Evolutionary conservation across 2,888 invertebrate species (phyloP).

Genomic region (Sinohyriopsis cumingii): DNA sequence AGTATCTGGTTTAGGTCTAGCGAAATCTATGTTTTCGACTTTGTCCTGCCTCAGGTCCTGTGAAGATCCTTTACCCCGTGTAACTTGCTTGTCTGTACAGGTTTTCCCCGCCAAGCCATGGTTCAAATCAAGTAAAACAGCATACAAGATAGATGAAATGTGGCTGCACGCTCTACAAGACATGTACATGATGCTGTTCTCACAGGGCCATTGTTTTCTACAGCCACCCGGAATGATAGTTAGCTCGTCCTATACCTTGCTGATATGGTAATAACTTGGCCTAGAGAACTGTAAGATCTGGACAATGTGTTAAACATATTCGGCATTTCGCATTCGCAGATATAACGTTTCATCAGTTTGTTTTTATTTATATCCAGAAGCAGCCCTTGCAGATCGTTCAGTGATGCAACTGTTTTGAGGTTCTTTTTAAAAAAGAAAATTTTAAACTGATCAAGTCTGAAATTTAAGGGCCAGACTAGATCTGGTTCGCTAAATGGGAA

Average conservation of each 20-base stretch:
- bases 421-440: too few relatives aligned
- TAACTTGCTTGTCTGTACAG: constrained; percentile 11
- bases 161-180: constrained; percentile 17
- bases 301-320: neutral
- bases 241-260: constrained; percentile 14
- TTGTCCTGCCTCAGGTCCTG: constrained; percentile 5
- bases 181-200: constrained; percentile 10
- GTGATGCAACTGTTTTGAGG: too few relatives aligned
- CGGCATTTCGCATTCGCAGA: too few relatives aligned
- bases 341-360: constrained; percentile 15
- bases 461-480: too few relatives aligned
- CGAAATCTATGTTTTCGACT: too few relatives aligned
- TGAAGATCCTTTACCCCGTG: constrained; percentile 10
- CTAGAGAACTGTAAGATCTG: neutral
- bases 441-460: too few relatives aligned
- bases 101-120: constrained; percentile 15
- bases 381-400: neutral
- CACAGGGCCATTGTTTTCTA: neutral
- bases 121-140: constrained; percentile 7
- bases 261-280: constrained; percentile 12
- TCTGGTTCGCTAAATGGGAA: too few relatives aligned
- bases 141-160: constrained; percentile 11
- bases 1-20: too few relatives aligned
- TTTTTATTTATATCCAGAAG: constrained; percentile 22
- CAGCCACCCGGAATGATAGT: constrained; percentile 12